A percentile compares a stretch with the other conserved stretches of the same genome.
These are phyloP conservation scores for Geotrupes spiniger DNA, from an alignment of 2,888 invertebrate species.

Conservation along the genomic window DNA sequence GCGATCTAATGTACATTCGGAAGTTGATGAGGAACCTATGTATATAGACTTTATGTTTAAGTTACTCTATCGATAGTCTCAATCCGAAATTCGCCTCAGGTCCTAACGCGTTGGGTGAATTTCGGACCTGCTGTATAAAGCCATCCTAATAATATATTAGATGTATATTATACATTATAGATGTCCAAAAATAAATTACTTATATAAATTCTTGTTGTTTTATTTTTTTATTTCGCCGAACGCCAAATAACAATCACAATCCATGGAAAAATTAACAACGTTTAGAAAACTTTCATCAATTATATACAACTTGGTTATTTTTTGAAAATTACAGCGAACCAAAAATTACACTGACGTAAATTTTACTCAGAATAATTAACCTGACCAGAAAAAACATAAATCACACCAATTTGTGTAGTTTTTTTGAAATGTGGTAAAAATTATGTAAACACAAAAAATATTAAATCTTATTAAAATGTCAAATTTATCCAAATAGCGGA, in stretches of 20 bases:
- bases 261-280: neutral
- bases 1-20: neutral
- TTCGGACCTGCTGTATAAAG: constrained; percentile 16
- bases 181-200: constrained; percentile 47
- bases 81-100: too few relatives aligned
- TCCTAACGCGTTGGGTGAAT: neutral
- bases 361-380: too few relatives aligned
- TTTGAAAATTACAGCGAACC: too few relatives aligned
- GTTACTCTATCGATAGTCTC: constrained; percentile 2
- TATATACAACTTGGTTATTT: too few relatives aligned
- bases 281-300: too few relatives aligned
- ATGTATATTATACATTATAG: constrained; percentile 50
- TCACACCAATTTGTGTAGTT: too few relatives aligned
- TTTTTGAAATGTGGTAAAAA: too few relatives aligned
- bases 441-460: too few relatives aligned
- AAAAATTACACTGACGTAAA: too few relatives aligned
- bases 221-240: constrained; percentile 2
- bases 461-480: too few relatives aligned
- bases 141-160: constrained; percentile 35
- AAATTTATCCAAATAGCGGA: too few relatives aligned
- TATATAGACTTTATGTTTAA: constrained; percentile 4
- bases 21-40: neutral
- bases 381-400: too few relatives aligned
- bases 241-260: neutral
- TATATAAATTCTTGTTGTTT: constrained; percentile 34